Evolutionary conservation across 23 tunicate genomes (phyloP).

Genomic region (Halocynthia roretzi): DNA sequence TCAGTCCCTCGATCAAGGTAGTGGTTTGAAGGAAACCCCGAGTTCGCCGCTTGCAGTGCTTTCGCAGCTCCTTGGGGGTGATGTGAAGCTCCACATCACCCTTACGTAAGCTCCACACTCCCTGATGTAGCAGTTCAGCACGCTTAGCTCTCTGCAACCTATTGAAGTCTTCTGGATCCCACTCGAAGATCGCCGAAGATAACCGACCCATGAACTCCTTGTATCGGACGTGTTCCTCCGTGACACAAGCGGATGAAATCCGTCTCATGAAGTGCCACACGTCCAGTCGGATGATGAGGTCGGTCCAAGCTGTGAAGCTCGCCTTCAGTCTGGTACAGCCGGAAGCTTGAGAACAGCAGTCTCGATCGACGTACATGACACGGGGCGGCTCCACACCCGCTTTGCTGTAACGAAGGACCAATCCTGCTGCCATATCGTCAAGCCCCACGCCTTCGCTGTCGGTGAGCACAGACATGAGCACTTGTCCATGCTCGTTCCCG

Average conservation of each 20-base stretch:
- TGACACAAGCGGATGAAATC: conserved; percentile 6
- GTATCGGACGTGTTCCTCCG: conserved; percentile 27
- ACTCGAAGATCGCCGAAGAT: conserved; percentile 28
- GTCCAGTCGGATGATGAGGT: neutral
- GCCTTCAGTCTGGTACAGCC: neutral
- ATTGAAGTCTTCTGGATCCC: conserved; percentile 11
- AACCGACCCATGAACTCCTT: conserved; percentile 8
- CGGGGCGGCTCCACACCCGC: conserved; percentile 26
- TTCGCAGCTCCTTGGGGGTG: neutral
- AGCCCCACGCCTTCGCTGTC: conserved; percentile 1
- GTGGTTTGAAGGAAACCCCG: neutral
- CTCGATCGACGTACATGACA: conserved; percentile 28
- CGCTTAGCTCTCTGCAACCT: conserved; percentile 7
- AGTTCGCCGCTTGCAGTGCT: conserved; percentile 28
- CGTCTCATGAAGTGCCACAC: conserved; percentile 42
- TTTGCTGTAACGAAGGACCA: conserved; percentile 8
- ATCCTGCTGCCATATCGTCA: conserved; percentile 13
- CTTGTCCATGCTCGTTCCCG: conserved; percentile 36
- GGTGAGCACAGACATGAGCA: conserved; percentile 27
- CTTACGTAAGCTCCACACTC: neutral
- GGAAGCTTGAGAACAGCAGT: neutral
- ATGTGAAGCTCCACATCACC: neutral
- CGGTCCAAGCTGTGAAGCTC: neutral
- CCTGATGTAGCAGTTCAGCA: neutral
- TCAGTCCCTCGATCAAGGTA: neutral